These are phyloP conservation scores for Tyria jacobaeae DNA, from an alignment of 2,888 invertebrate genomes.

Conservation along the genomic window DNA sequence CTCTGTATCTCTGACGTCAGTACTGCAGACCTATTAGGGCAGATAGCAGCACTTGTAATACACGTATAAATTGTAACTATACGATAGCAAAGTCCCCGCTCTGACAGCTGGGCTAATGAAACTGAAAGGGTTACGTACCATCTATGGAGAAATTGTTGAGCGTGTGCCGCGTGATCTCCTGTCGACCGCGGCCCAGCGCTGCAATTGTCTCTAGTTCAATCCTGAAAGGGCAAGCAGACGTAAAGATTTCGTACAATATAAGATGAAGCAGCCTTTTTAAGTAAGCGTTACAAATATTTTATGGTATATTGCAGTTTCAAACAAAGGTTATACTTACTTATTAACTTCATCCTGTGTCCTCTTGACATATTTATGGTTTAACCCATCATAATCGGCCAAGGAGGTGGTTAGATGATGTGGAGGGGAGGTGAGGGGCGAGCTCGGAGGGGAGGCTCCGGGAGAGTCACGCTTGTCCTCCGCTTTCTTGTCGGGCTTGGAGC, in stretches of 20 bases:
- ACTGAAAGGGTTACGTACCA: constrained; percentile 60
- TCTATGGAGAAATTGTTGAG: constrained; percentile 80
- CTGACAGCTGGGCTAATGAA: neutral
- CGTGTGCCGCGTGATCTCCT: constrained; percentile 75
- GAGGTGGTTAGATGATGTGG: constrained; percentile 71
- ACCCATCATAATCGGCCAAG: constrained; percentile 77
- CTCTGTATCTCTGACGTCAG: constrained; percentile 85
- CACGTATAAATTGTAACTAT: constrained; percentile 42
- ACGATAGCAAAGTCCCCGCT: constrained; percentile 15
- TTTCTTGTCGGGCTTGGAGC: constrained; percentile 80
- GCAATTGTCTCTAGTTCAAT: constrained; percentile 92
- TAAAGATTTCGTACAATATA: neutral
- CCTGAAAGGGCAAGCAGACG: constrained; percentile 64
- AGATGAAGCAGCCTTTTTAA: neutral
- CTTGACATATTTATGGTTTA: constrained; percentile 86
- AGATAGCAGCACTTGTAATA: constrained; percentile 78
- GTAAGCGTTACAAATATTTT: neutral
- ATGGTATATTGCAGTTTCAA: neutral
- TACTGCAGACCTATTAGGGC: constrained; percentile 84
- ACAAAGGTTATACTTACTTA: constrained; percentile 68
- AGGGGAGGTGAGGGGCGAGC: constrained; percentile 60
- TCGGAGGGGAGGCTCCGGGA: constrained; percentile 63
- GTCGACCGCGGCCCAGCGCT: constrained; percentile 87
- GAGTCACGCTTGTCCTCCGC: constrained; percentile 63
- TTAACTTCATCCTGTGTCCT: constrained; percentile 89